Evolutionary conservation across 2,113 vertebrate species (phyloP), one percentile per base, ranked within the genome.

Genomic region (Carassius gibelio): DNA sequence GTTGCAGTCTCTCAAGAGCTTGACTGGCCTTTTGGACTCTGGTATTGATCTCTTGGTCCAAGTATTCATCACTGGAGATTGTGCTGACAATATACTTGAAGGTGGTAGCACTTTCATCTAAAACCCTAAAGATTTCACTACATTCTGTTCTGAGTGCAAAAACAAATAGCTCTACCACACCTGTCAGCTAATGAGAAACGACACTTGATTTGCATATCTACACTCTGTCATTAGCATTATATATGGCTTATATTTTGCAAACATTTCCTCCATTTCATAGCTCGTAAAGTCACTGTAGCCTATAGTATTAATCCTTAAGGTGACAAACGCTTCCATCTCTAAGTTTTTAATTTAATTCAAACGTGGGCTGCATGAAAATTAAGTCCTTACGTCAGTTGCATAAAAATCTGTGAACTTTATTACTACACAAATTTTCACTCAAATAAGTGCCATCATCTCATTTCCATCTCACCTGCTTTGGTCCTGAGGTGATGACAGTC

Each of bases 401-500:
- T 82, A 34, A 81, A 21, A 82, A 82, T 55, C 17, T 14, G 8
- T 81, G 26, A 69, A 36, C 42, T 82, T 26, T 55, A 82, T 82
- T 69, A 81, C 59, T 11, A 19, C 38, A 81, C 13, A 4, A 45
- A 79, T 62, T 23, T 23, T 62, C 34, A 48, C 59, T 64, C 14
- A 0, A 5, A n/a, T 38, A 48, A 80, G 17, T 30, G 30, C 48
- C 14, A 23, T n/a, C 9, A 23, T 82, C 26, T 48, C 62, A 14
- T 71, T 68, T 82, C 23, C 34, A 34, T 92, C 94, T 95, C 78
- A 91, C 90, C 87, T 94, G 96, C 68, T 95, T 96, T 36, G 90
- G 77, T 7, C 95, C 95, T 0, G 90, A 83, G 0, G 90, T 75
- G 0, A 94, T 86, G n/a, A 95, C 87, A 14, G 86, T 52, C 0